Base-by-base conservation (phyloP, 2,797 vertebrate species). In the Xenopus petersii region DNA sequence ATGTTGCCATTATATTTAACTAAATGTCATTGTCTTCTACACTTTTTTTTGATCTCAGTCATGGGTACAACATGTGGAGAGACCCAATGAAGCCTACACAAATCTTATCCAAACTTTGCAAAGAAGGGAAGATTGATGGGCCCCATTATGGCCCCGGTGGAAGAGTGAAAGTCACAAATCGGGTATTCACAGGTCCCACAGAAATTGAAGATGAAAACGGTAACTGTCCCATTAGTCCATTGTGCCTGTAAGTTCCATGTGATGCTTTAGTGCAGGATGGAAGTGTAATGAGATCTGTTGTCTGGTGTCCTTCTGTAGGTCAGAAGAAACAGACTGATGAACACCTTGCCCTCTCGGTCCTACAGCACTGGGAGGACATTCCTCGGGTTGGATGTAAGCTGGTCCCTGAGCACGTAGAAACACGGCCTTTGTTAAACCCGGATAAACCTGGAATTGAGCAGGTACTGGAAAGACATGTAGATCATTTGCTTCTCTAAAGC, bases 391-490 rank as follows among this genome's bases (percentile, higher is more conserved):
- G 97, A 82, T 98, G 95, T 88, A 92, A 88, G 80, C 91, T 98
- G 0, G 89, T 96, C 47, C 94, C 95, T 0, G 97, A 99, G 64
- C 97, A 99, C 0, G 95, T 98, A 83, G 97, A 99, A 83, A 98
- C 95, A 0, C 90, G 97, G 69, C 95, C 95, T 0, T 90, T 98
- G 75, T 92, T 97, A 21, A 96, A 98, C 83, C 95, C 96, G 0
- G 94, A 97, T 82, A 99, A 98, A 86, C 94, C 96, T 0, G 97
- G 97, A 73, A 98, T 99, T 0, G 97, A 99, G 83, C 97, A 99
- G 89, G 96, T 98, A 80, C 2, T 30, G 26, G 26, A 30, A 42
- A 42, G 36, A 3, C 36, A 42, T 7, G 36, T 42, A 9, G 36
- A 9, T 7, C 4, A 42, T 42, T 42, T 42, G 36, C 33, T 36